Evolutionary conservation across 2,113 vertebrate species (phyloP).

Genomic region (Tyto alba): DNA sequence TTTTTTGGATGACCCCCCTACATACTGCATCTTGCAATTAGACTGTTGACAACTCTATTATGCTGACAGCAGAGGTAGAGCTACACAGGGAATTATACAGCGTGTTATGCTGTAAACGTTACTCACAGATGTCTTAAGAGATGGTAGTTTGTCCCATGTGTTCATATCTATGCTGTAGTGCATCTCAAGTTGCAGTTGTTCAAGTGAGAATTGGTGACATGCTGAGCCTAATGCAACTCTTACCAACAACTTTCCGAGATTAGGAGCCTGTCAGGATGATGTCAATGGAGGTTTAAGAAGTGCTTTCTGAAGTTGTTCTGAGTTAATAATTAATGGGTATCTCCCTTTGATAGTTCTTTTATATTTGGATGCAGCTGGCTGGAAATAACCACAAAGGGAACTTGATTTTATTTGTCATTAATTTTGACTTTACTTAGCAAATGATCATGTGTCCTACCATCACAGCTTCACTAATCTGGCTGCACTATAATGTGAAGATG

Average conservation of each 20-base stretch:
- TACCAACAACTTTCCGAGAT: conserved; percentile 70
- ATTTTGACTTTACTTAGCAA: conserved; percentile 73
- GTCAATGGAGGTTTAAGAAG: conserved; percentile 74
- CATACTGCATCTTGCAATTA: conserved; percentile 59
- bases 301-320: conserved; percentile 75
- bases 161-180: conserved; percentile 8
- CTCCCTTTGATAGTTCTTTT: conserved; percentile 77
- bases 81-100: conserved; percentile 56
- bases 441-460: conserved; percentile 14
- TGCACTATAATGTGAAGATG: conserved; percentile 56
- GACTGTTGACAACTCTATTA: conserved; percentile 68
- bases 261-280: conserved; percentile 67
- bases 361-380: conserved; percentile 73
- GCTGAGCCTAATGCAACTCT: conserved; percentile 69
- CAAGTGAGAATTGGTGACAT: conserved; percentile 44
- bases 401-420: conserved; percentile 75
- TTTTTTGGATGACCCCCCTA: conserved; percentile 48
- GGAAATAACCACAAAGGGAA: conserved; percentile 74
- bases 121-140: conserved; percentile 62
- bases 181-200: conserved; percentile 21
- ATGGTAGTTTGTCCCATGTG: conserved; percentile 21
- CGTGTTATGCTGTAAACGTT: conserved; percentile 47
- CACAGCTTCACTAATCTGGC: conserved; percentile 54
- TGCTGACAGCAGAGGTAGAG: conserved; percentile 66
- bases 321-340: conserved; percentile 81